These are phyloP conservation scores for Illadopsis cleaveri DNA, from an alignment of 2,113 vertebrate genomes.

Conservation along the genomic window DNA sequence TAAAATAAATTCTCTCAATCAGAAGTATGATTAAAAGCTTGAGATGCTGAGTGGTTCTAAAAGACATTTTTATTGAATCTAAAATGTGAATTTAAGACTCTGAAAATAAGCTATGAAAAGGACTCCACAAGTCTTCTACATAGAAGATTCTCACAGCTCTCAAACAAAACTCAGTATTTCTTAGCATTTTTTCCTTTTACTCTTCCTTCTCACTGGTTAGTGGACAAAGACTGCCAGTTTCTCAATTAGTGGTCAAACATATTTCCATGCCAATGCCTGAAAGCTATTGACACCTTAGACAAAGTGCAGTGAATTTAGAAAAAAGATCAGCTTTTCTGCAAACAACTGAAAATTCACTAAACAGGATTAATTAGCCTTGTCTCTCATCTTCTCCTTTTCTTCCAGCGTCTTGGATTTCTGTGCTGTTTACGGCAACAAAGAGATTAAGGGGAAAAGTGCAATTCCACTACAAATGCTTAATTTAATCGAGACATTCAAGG, in stretches of 20 bases:
- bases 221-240: not conserved
- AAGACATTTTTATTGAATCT: not conserved
- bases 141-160: not conserved
- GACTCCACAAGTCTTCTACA: not conserved
- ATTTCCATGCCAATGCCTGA: constrained; percentile 63
- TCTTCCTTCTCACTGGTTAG: not conserved
- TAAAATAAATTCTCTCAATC: not conserved
- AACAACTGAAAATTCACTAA: constrained; percentile 36
- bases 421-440: constrained; percentile 14
- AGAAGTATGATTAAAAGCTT: not conserved
- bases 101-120: not conserved
- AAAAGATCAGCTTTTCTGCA: constrained; percentile 44
- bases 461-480: not conserved
- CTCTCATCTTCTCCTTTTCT: not conserved
- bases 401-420: not conserved
- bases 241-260: constrained; percentile 56
- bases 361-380: constrained; percentile 1
- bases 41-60: not conserved
- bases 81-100: not conserved
- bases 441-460: not conserved
- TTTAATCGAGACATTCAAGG: not conserved
- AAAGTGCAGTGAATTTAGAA: constrained; percentile 21
- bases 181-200: not conserved
- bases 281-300: constrained; percentile 58
- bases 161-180: not conserved